phyloP scores from a whole-genome alignment of 2,113 vertebrate genomes.

The Neopipo cinnamomea region DNA sequence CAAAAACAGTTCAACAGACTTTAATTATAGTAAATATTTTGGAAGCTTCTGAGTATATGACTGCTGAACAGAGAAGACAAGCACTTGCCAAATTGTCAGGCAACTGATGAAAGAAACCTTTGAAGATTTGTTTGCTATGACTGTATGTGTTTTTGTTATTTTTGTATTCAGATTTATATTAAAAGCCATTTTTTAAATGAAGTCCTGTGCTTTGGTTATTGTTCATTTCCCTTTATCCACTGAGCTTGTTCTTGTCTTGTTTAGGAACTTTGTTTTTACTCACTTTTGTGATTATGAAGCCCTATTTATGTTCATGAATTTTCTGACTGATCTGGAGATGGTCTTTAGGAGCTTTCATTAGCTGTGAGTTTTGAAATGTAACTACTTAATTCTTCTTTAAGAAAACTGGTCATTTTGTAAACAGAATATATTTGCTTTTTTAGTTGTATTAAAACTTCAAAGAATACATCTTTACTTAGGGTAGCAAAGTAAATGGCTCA shows the following conservation, averaged over 20 bases:
- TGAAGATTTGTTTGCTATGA: neutral
- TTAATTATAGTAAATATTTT: constrained; percentile 89
- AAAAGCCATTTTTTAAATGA: neutral
- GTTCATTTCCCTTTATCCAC: neutral
- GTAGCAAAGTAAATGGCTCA: neutral
- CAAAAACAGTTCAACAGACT: constrained; percentile 86
- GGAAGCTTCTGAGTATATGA: constrained; percentile 92
- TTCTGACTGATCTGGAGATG: neutral
- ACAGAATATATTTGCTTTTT: neutral
- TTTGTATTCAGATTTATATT: constrained; percentile 42
- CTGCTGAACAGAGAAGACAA: constrained; percentile 81
- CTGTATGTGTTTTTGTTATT: neutral
- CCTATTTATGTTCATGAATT: neutral
- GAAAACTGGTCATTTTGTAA: neutral
- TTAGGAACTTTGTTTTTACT: neutral
- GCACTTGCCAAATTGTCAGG: constrained; percentile 81
- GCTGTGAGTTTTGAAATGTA: neutral
- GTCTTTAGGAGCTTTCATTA: neutral
- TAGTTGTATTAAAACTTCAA: neutral
- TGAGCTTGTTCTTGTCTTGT: neutral
- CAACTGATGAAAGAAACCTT: constrained; percentile 50
- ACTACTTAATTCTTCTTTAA: neutral
- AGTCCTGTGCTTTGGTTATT: neutral
- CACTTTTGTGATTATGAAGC: neutral
- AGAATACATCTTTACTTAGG: neutral